phyloP scores from a whole-genome alignment of 2,113 vertebrate genomes.

The Edolisoma coerulescens region DNA sequence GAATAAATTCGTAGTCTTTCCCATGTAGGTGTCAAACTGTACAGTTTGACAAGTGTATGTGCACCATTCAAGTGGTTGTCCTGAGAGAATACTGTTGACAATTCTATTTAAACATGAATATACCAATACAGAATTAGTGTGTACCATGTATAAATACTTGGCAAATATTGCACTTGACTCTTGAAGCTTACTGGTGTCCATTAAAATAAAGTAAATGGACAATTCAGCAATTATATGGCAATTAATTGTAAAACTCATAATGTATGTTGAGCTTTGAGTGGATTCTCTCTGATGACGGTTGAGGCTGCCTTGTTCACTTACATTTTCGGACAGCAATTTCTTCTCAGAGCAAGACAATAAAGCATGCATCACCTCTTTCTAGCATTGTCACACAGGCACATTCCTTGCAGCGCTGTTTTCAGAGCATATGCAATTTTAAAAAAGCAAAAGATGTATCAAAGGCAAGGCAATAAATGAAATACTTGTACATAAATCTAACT shows the following conservation, averaged over 20 bases:
- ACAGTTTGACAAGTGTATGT: rapidly evolving
- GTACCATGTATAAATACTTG: background rate
- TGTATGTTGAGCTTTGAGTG: background rate
- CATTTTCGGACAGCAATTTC: background rate
- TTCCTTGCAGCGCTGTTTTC: background rate
- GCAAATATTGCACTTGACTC: background rate
- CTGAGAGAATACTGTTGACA: background rate
- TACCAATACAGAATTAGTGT: background rate
- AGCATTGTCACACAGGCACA: background rate
- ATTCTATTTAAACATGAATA: background rate
- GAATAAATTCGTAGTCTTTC: background rate
- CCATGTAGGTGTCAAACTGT: background rate
- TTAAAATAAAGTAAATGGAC: background rate
- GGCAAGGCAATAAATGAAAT: background rate
- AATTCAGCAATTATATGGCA: background rate
- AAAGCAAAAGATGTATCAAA: background rate
- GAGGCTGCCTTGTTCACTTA: background rate
- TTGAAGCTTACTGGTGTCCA: background rate
- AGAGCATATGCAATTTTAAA: background rate
- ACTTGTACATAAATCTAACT: background rate
- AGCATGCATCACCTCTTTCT: background rate
- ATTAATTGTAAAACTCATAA: background rate
- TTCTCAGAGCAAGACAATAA: background rate
- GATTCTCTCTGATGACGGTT: background rate
- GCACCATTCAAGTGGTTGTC: background rate